These are phyloP conservation scores for Rhorus exstirpatorius DNA, from an alignment of 2,888 invertebrate species.

Conservation along the genomic window DNA sequence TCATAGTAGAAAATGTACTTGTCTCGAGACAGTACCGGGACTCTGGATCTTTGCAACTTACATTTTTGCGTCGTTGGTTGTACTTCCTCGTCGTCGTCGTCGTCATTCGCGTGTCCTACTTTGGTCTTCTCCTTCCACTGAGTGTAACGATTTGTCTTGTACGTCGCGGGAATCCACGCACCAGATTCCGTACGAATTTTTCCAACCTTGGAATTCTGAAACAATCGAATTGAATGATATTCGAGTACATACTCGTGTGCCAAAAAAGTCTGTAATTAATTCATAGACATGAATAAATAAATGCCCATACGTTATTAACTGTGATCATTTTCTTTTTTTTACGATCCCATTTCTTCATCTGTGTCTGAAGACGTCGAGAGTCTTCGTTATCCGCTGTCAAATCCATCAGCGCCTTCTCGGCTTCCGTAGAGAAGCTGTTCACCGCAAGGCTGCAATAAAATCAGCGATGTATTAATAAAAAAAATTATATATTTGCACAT, in stretches of 20 bases:
- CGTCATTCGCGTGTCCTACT: conserved; percentile 85
- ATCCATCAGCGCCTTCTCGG: conserved; percentile 93
- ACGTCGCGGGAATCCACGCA: conserved; percentile 96
- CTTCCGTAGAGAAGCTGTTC: conserved; percentile 93
- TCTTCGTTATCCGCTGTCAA: conserved; percentile 93
- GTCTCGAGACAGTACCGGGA: too few species aligned
- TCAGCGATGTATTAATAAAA: conserved; percentile 8
- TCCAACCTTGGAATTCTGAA: conserved; percentile 88
- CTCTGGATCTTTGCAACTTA: conserved; percentile 72
- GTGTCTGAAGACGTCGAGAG: conserved; percentile 88
- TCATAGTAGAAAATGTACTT: too few species aligned
- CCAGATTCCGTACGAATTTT: conserved; percentile 99
- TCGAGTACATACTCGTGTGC: conserved; percentile 70
- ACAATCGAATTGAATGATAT: conserved; percentile 76
- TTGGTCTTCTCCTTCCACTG: conserved; percentile 94
- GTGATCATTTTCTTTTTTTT: conserved; percentile 98
- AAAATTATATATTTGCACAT: too few species aligned
- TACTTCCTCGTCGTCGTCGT: conserved; percentile 86
- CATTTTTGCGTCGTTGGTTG: conserved; percentile 76
- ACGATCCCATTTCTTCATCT: conserved; percentile 95
- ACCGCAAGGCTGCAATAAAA: conserved; percentile 89
- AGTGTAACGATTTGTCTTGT: conserved; percentile 95
- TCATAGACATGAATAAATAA: conserved; percentile 38
- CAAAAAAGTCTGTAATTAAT: background rate
- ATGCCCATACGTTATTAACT: conserved; percentile 87